Conservation (phyloP, 2,113 vertebrate genomes). For the Chunga burmeisteri region DNA sequence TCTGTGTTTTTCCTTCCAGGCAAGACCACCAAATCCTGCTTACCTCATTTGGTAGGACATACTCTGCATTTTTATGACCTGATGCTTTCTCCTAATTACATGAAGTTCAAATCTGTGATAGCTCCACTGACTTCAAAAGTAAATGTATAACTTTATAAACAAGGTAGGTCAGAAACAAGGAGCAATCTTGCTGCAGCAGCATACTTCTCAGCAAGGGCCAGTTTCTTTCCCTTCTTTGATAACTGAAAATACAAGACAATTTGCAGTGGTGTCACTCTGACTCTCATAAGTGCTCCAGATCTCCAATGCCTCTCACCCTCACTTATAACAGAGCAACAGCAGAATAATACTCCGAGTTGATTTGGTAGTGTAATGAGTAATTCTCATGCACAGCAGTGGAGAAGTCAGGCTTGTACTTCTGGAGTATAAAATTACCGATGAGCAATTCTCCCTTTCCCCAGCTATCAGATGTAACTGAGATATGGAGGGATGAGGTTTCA, state of each 20-base stretch:
- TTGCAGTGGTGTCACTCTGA: neutral
- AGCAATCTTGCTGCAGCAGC: conserved; percentile 6
- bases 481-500: conserved; percentile 13
- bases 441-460: neutral
- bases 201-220: neutral
- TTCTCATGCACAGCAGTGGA: neutral
- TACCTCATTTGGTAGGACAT: neutral
- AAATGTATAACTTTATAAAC: conserved; percentile 55
- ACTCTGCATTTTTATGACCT: neutral
- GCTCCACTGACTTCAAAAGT: conserved; percentile 30
- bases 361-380: neutral
- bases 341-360: neutral
- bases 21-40: neutral
- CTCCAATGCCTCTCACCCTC: neutral
- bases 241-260: neutral
- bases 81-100: conserved; percentile 18
- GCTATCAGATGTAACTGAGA: conserved; percentile 31
- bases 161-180: neutral
- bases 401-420: neutral
- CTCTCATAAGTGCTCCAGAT: neutral
- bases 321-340: neutral
- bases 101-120: neutral
- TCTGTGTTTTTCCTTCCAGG: neutral
- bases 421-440: conserved; percentile 32
- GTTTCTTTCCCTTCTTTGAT: neutral